Evolutionary conservation across 2,797 vertebrate genomes (phyloP).

Genomic region (Clarias fuscus): DNA sequence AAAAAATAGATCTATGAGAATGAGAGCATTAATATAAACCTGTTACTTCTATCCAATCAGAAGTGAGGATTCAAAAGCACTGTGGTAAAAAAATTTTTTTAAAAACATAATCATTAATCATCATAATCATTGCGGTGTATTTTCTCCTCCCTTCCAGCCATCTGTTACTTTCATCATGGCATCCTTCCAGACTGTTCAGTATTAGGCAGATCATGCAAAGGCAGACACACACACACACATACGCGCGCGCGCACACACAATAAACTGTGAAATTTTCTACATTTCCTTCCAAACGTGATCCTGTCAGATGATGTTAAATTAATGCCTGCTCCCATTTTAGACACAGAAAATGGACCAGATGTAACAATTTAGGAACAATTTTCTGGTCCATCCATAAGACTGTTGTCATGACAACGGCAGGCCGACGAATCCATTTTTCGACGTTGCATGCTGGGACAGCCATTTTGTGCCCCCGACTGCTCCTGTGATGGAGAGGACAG

Average conservation of each 20-base stretch:
- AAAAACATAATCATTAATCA: neutral
- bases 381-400: conserved; percentile 43
- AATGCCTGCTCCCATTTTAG: conserved; percentile 39
- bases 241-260: neutral
- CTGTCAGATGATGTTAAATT: conserved; percentile 44
- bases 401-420: conserved; percentile 59
- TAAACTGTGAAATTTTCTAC: conserved; percentile 6
- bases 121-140: neutral
- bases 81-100: neutral
- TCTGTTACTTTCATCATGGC: conserved; percentile 20
- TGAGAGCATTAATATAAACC: neutral
- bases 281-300: neutral
- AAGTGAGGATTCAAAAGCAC: neutral
- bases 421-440: conserved; percentile 48
- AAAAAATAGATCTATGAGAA: neutral
- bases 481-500: conserved; percentile 28
- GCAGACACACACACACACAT: neutral
- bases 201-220: neutral
- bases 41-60: conserved; percentile 14
- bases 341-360: conserved; percentile 55
- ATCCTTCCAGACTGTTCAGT: conserved; percentile 7
- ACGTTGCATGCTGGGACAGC: conserved; percentile 28
- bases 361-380: conserved; percentile 60
- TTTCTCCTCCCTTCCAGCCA: conserved; percentile 5
- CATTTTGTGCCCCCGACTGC: conserved; percentile 39